Evolutionary conservation across 2,888 invertebrate species (phyloP), one percentile per base, ranked within the genome.

Genomic region (Girardia tigrina): DNA sequence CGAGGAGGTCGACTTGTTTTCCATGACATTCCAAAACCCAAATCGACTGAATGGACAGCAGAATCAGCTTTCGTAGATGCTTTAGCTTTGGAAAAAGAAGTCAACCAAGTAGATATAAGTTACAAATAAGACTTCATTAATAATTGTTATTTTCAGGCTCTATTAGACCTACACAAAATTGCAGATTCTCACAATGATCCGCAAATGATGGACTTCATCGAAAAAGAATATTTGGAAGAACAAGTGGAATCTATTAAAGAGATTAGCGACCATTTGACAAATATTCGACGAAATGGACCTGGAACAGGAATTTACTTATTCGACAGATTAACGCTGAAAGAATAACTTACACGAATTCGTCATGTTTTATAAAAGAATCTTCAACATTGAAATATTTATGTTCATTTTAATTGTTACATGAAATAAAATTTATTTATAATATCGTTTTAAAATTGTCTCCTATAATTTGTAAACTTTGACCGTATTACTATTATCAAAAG

Each of bases 1-100:
- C 87, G 91, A 71, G 91, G 91, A 1, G 92, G 92, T 0, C 86
- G 87, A 16, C 87, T 91, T 78, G 84, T 88, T 71, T 85, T 91
- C 20, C 86, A 86, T 75, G 86, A 87, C 76, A 87, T 91, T 74
- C 78, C 80, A 81, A 83, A 82, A 78, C 84, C 84, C 14, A 82
- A 83, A 23, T 86, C 86, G 78, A 87, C 87, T 80, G 88, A 89
- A 79, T 91, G 90, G 90, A 87, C 86, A 73, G 88, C 88, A 0
- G 86, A 89, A 79, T 88, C 89, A 70, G 90, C 91, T 0, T 88
- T 92, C 87, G 83, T 85, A 76, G 87, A 88, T 1, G 91, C 91
- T 12, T 85, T 92, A 74, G 85, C 88, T 56, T 85, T 92, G 80
- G 92, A 92, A 83, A 90, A 89, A 82, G 86, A 85, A 80, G 90